Evolutionary conservation across 2,113 vertebrate species (phyloP).

Genomic region (Orthonyx spaldingii): DNA sequence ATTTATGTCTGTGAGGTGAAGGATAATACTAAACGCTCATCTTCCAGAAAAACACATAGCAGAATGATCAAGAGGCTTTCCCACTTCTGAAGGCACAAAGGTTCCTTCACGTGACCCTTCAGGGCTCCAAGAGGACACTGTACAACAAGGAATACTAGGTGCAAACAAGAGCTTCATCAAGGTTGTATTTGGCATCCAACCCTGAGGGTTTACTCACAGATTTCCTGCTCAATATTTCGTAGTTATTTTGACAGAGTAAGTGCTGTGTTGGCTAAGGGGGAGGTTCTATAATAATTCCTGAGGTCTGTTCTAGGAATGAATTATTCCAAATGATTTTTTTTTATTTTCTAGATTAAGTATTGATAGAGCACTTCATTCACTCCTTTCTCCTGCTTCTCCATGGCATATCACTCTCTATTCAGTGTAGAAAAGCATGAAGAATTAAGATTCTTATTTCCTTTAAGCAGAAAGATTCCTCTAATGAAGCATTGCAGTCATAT

Average conservation of each 20-base stretch:
- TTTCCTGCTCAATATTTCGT: neutral
- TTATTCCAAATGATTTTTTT: neutral
- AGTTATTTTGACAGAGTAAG: neutral
- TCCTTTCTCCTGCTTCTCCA: neutral
- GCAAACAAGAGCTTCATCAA: neutral
- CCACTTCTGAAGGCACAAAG: neutral
- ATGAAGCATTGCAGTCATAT: neutral
- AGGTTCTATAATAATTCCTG: neutral
- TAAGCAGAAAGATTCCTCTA: neutral
- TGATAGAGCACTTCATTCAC: neutral
- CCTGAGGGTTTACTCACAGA: neutral
- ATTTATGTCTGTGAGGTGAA: neutral
- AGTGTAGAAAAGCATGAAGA: neutral
- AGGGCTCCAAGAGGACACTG: neutral
- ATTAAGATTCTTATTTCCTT: neutral
- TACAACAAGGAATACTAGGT: neutral
- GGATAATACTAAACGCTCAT: neutral
- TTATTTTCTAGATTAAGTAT: neutral
- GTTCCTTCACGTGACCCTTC: fast-evolving
- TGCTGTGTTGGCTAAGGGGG: neutral
- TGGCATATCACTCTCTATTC: neutral
- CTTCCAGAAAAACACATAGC: neutral
- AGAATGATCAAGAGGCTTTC: neutral
- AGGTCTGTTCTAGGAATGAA: neutral
- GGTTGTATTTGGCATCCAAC: neutral